Base-by-base conservation (phyloP, 2,888 invertebrate genomes). In the Nomada fabriciana region DNA sequence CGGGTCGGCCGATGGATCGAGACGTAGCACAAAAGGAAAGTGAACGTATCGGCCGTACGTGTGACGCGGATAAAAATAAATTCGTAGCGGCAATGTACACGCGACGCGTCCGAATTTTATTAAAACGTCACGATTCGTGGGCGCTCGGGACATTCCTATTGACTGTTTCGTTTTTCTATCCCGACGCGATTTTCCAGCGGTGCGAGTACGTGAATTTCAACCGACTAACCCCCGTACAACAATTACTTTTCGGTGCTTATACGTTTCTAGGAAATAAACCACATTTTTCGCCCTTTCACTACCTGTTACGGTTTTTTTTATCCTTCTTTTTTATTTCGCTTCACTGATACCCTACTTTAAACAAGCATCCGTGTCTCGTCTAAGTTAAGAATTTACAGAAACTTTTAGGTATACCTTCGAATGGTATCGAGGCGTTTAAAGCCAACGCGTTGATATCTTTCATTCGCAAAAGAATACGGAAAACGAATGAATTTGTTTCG, bases 191-290 rank as follows among this genome's bases (percentile, higher is more conserved):
- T 47, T 55, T 29, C 60, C 55, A 47, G 20, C 43, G 4, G 23
- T 13, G 11, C 23, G 57, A 60, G 55, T 61, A 71, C 71, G 63
- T 23, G 59, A 79, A 65, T 80, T 79, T 79, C 61, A 61, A 71
- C 65, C 67, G 53, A 50, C 65, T 50, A 18, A 50, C 36, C 18
- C 42, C 29, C 29, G 42, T 53, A 65, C 67, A 65, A 36, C 70
- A 36, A 80, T 63, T 64, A 61, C 25, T 47, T 29, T 76, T 57
- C 18, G 61, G 42, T 53, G 60, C 43, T 76, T 71, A 63, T 71
- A 71, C 55, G 55, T 23, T 43, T 29, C 53, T 43, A 3, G 53
- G 10, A 47, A 36, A 18, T 23, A 47, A 25, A 25, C 36, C 76
- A 64, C 5, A 64, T 64, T 76, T 64, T 47, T 42, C 18, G 25